Percentiles rank a stretch among this genome's conserved stretches.
These are phyloP conservation scores for Odontothrips loti DNA, from an alignment of 2,888 invertebrate species.

Conservation along the genomic window DNA sequence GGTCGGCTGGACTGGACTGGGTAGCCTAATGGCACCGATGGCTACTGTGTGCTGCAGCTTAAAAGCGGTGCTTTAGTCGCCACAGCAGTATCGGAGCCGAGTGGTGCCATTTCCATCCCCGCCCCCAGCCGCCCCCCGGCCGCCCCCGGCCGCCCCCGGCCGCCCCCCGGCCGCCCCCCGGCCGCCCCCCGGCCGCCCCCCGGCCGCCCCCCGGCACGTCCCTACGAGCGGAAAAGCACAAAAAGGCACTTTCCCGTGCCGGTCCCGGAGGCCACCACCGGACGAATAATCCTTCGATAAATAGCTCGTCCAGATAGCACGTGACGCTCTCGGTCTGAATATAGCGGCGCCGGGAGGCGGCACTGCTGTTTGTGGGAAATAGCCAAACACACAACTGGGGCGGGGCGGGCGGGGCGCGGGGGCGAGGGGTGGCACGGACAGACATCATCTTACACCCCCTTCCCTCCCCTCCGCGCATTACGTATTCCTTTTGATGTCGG, in stretches of 20 bases:
- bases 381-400: neutral
- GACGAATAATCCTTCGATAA: too few species aligned
- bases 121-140: too few species aligned
- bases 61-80: too few species aligned
- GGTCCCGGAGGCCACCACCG: neutral
- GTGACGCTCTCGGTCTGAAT: too few species aligned
- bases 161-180: neutral
- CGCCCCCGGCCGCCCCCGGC: too few species aligned
- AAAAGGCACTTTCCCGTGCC: neutral
- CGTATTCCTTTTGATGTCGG: conserved; percentile 22
- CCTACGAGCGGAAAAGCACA: neutral
- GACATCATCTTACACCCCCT: conserved; percentile 29
- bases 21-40: too few species aligned
- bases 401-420: conserved; percentile 27
- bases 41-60: too few species aligned
- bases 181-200: neutral
- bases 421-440: conserved; percentile 35
- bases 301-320: too few species aligned
- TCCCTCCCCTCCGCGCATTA: neutral
- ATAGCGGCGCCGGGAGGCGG: neutral
- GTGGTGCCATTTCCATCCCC: too few species aligned
- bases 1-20: too few species aligned
- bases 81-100: too few species aligned
- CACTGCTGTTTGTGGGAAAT: too few species aligned
- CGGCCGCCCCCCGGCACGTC: neutral